A percentile compares a stretch with the other conserved stretches of the same genome.
Conservation (phyloP, 2,888 invertebrate genomes). For the Dastarcus helophoroides region DNA sequence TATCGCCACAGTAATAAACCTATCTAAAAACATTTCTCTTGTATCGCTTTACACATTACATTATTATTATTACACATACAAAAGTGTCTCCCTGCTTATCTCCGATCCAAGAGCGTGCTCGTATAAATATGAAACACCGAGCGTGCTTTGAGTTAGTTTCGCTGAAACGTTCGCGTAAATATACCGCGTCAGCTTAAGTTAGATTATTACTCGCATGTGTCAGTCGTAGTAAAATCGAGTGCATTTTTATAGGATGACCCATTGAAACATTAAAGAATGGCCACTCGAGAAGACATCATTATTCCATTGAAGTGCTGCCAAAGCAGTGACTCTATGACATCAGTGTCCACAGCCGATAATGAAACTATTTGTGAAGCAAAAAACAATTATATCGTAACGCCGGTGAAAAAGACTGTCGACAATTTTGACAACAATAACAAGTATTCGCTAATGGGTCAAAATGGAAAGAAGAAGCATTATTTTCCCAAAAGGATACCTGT, state of each 20-base stretch:
- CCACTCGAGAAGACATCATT: slow-evolving; percentile 5
- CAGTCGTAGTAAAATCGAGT: too few species aligned
- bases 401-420: slow-evolving; percentile 11
- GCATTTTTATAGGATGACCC: slow-evolving; percentile 2
- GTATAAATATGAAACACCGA: too few species aligned
- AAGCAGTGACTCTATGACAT: slow-evolving; percentile 25
- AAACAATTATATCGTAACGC: slow-evolving; percentile 19
- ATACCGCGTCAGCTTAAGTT: too few species aligned
- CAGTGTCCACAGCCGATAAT: slow-evolving; percentile 20
- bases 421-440: slow-evolving; percentile 22
- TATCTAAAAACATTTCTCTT: too few species aligned
- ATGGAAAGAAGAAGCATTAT: slow-evolving; percentile 30
- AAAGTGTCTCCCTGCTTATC: too few species aligned
- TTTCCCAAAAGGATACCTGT: slow-evolving; percentile 50
- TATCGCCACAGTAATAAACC: too few species aligned
- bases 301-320: slow-evolving; percentile 30
- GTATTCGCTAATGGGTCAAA: slow-evolving; percentile 12
- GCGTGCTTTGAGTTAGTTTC: too few species aligned
- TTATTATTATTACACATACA: too few species aligned
- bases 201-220: too few species aligned
- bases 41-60: too few species aligned
- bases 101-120: too few species aligned
- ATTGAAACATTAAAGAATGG: not conserved
- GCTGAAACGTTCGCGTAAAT: too few species aligned
- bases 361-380: slow-evolving; percentile 20